Conservation (phyloP, 2,113 vertebrate species). For the Chamaea fasciata region DNA sequence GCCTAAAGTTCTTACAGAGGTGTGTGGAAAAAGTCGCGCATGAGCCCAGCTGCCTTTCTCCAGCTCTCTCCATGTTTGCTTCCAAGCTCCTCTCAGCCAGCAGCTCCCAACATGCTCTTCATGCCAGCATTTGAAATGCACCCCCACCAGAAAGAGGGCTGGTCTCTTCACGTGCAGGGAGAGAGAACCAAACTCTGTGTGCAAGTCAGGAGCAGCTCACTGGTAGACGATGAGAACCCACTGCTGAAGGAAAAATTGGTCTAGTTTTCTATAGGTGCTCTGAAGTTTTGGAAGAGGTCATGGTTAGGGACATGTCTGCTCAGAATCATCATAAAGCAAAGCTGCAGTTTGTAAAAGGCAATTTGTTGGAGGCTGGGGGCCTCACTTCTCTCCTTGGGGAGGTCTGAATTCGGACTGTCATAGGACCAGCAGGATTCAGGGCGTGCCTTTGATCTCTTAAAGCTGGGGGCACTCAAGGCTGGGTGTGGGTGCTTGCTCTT, state of each 20-base stretch:
- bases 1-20: background rate
- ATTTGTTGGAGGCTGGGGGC: background rate
- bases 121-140: background rate
- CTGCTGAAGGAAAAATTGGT: background rate
- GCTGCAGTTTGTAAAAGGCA: background rate
- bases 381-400: background rate
- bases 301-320: background rate
- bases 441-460: no score
- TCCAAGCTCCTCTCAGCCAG: background rate
- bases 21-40: background rate
- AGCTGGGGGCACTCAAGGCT: no score
- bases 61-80: background rate
- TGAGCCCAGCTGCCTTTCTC: background rate
- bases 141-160: background rate
- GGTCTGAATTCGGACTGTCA: fast-evolving
- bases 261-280: background rate
- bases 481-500: no score
- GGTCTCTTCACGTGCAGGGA: background rate
- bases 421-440: background rate
- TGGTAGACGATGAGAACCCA: background rate
- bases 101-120: background rate
- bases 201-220: background rate
- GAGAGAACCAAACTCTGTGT: background rate
- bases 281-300: background rate
- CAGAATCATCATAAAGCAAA: background rate